Conservation (phyloP, 2,888 invertebrate species). For the Spodoptera littoralis region DNA sequence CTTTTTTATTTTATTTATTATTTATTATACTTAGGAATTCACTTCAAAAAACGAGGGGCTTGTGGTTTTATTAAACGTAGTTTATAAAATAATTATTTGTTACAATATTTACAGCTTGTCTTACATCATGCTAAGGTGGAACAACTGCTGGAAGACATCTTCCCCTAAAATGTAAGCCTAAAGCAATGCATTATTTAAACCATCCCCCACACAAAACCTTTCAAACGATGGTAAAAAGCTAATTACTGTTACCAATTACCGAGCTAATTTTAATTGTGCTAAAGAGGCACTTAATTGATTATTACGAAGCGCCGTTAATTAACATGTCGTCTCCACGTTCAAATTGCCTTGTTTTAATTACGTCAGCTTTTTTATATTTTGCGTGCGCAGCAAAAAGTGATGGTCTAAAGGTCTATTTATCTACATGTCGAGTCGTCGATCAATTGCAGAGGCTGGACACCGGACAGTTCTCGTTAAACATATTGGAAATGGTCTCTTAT, state of each 20-base stretch:
- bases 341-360: constrained; percentile 64
- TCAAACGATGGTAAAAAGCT: constrained; percentile 43
- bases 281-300: constrained; percentile 67
- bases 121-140: too few relatives aligned
- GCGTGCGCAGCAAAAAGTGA: constrained; percentile 21
- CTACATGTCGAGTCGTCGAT: constrained; percentile 18
- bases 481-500: not conserved
- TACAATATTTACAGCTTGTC: too few relatives aligned
- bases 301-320: constrained; percentile 64
- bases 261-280: constrained; percentile 61
- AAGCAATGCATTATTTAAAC: constrained; percentile 12
- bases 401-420: constrained; percentile 32
- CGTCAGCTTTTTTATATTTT: constrained; percentile 41
- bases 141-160: too few relatives aligned
- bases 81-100: too few relatives aligned
- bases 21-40: too few relatives aligned
- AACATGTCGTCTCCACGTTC: constrained; percentile 67
- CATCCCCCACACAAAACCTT: constrained; percentile 18
- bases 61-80: too few relatives aligned
- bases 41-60: too few relatives aligned
- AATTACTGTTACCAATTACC: constrained; percentile 60
- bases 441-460: constrained; percentile 24
- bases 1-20: too few relatives aligned
- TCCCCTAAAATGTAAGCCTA: too few relatives aligned
- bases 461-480: constrained; percentile 2